These are phyloP conservation scores for Monoplex corrugatus DNA, from an alignment of 2,888 invertebrate species.

Conservation along the genomic window DNA sequence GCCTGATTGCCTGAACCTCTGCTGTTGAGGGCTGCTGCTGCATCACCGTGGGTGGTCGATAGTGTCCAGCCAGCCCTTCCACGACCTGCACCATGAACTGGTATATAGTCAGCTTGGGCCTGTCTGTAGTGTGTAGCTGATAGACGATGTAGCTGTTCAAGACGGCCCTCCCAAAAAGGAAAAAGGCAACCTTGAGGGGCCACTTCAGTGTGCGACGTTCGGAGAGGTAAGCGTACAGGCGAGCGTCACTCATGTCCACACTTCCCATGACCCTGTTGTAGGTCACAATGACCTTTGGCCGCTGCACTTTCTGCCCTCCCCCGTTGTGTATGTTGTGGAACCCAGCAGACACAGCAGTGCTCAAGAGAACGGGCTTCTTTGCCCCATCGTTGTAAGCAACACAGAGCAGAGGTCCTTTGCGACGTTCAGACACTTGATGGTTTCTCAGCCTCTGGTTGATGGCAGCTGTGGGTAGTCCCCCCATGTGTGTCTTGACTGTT, in stretches of 20 bases:
- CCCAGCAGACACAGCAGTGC: constrained; percentile 9
- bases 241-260: constrained; percentile 37
- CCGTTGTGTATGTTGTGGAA: background rate
- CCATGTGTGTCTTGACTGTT: constrained; percentile 35
- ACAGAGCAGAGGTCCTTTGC: constrained; percentile 39
- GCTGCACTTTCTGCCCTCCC: background rate
- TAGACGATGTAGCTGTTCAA: constrained; percentile 16
- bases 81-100: constrained; percentile 20
- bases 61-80: constrained; percentile 8
- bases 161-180: background rate
- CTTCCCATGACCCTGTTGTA: constrained; percentile 49
- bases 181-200: constrained; percentile 37
- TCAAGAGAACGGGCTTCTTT: background rate
- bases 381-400: constrained; percentile 40
- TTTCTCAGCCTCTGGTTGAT: constrained; percentile 23
- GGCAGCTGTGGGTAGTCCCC: constrained; percentile 26
- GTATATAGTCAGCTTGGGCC: constrained; percentile 25
- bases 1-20: constrained; percentile 14
- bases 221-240: constrained; percentile 44
- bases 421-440: constrained; percentile 39
- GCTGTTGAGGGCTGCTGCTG: background rate
- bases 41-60: background rate
- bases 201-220: constrained; percentile 46
- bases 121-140: background rate
- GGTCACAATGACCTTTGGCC: background rate